Evolutionary conservation across 2,888 invertebrate species (phyloP).

Genomic region (Polyommatus icarus): DNA sequence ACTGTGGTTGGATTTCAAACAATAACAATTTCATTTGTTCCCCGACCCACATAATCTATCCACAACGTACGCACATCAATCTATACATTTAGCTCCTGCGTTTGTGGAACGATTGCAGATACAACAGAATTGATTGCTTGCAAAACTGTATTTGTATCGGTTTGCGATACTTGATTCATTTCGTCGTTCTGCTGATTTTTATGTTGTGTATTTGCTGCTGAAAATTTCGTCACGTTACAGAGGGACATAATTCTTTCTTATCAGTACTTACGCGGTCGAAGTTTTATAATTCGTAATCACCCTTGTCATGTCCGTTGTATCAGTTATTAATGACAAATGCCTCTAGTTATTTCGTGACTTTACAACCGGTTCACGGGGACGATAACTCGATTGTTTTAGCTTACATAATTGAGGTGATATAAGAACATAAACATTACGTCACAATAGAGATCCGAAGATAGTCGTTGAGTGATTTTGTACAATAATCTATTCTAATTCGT

Average conservation of each 20-base stretch:
- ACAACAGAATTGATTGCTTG: not conserved
- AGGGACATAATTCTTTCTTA: not conserved
- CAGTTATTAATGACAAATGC: constrained; percentile 20
- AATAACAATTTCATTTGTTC: constrained; percentile 33
- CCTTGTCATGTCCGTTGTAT: constrained; percentile 33
- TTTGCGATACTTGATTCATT: not conserved
- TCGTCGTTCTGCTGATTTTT: not conserved
- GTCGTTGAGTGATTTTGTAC: constrained; percentile 6
- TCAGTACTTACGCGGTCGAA: not conserved
- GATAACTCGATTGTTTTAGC: constrained; percentile 45
- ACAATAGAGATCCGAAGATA: constrained; percentile 33
- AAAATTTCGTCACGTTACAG: too few relatives aligned
- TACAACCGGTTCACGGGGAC: constrained; percentile 37
- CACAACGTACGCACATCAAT: constrained; percentile 2
- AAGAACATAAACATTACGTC: constrained; percentile 42
- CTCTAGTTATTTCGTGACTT: constrained; percentile 27
- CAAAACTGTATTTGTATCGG: constrained; percentile 4
- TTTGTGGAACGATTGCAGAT: constrained; percentile 10
- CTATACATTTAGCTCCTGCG: constrained; percentile 14
- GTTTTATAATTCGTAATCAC: constrained; percentile 17
- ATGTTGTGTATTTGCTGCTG: not conserved
- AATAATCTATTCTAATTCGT: constrained; percentile 27
- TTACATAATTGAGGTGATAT: constrained; percentile 54
- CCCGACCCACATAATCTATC: constrained; percentile 24
- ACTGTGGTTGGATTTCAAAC: constrained; percentile 47